Base-by-base conservation (phyloP, 2,797 vertebrate genomes). In the Pelodytes ibericus region DNA sequence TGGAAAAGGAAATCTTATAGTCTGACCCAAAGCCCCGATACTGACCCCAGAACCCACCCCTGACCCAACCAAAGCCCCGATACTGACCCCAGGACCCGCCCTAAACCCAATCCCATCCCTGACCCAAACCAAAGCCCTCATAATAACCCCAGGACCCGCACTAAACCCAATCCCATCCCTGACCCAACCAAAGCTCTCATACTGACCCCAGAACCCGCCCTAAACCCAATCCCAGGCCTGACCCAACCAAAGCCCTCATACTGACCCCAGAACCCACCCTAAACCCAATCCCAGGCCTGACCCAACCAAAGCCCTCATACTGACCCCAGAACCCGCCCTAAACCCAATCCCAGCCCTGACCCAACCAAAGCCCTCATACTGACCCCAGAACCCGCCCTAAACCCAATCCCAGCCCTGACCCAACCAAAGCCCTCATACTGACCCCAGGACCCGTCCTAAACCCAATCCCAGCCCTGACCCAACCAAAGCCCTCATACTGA, bases 31-130 rank as follows among this genome's bases (percentile, higher is more conserved):
- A 67, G 0, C 31, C 33, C 13, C 25, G 47, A 2, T 15, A 16
- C 29, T 30, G 22, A 59, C 25, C 7, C 25, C 41, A 27, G 2
- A 30, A 29, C 2, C 65, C 26, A 25, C 1, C 26, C 4, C 3
- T 13, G 4, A 49, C 18, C 64, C 64, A 44, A 16, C 4, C 41
- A 4, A 44, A 4, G 3, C 41, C 41, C 41, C 41, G 3, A 4
- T 2, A 1, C 39, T 27, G 3, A 7, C 29, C 44, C 41, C 18
- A 20, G 22, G 41, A 44, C 10, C 20, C n/a, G 26, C 2, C 30
- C 0, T 1, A 0, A 11, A 13, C 47, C 26, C 49, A 2, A 29
- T 20, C 7, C 15, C 9, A 0, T 7, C 33, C 0, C 2, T 9
- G 24, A 11, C 31, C 31, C 31, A 36, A 36, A 36, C 31, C 13